Conservation (phyloP, 2,888 invertebrate species). For the Isoperla grammatica region DNA sequence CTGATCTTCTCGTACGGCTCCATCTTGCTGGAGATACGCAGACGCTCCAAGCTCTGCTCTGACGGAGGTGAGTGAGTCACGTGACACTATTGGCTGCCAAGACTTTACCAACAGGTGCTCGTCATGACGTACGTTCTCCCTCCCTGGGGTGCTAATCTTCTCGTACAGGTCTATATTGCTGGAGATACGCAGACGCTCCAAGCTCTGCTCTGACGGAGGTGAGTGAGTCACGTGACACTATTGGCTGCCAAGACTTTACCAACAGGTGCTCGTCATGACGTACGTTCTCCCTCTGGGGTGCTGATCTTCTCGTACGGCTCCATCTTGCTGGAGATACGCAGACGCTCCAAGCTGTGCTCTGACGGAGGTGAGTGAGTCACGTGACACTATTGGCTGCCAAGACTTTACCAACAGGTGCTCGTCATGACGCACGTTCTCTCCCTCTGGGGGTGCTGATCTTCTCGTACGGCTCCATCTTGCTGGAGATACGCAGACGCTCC, state of each 20-base stretch:
- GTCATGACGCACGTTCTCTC: constrained; percentile 78
- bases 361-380: too few species aligned
- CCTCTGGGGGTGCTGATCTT: constrained; percentile 81
- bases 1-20: constrained; percentile 86
- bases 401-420: too few species aligned
- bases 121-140: constrained; percentile 83
- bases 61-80: too few species aligned
- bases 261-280: constrained; percentile 83
- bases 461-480: constrained; percentile 81
- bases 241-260: too few species aligned
- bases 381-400: too few species aligned
- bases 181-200: constrained; percentile 72
- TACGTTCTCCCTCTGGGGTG: constrained; percentile 79
- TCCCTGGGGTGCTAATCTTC: constrained; percentile 74
- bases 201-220: constrained; percentile 29
- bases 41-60: constrained; percentile 60
- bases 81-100: too few species aligned
- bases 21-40: constrained; percentile 79
- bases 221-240: too few species aligned
- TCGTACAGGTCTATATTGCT: constrained; percentile 83
- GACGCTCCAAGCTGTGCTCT: too few species aligned
- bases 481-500: constrained; percentile 74
- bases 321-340: constrained; percentile 72
- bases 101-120: too few species aligned
- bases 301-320: constrained; percentile 86